Evolutionary conservation across 2,113 vertebrate genomes (phyloP), one percentile per base, ranked within the genome.

Genomic region (Etheostoma spectabile): DNA sequence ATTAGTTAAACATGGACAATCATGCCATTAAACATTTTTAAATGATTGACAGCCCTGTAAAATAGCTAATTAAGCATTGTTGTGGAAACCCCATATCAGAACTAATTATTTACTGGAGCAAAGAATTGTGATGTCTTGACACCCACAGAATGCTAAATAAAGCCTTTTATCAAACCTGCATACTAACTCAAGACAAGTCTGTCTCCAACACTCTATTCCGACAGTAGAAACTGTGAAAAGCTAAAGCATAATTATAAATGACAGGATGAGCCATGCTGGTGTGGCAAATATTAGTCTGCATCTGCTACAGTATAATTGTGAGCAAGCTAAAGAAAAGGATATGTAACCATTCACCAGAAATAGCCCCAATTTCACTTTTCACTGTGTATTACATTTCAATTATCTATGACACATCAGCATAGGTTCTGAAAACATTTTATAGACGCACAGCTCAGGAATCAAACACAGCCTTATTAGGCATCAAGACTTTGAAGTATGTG

Each of bases 401-500:
- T 62, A 78, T 87, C 35, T 49, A 42, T 76, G 46, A 80, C 56
- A 74, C 21, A 46, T 81, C 52, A 82, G 72, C 48, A 60, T 35
- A 86, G 56, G 59, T 63, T 72, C 57, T 72, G 59, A 77, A 86
- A 81, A 82, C 67, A 75, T 65, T 79, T 83, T 24, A 80, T 56
- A 67, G 61, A 88, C 67, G 83, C 81, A 68, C 33, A 5, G 22
- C 84, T 82, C 67, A 18, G 77, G 82, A 85, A 83, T 92, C 76
- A 86, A 88, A 82, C 61, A 49, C 76, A 79, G 65, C 74, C 70
- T 73, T 85, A 88, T 90, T 85, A 87, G 82, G 48, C 81, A 71
- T 66, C 64, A 57, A 86, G 85, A 84, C 79, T 78, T 79, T 52
- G 64, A 86, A 89, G 90, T 88, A 84, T 71, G 74, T 77, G 92